phyloP scores from a whole-genome alignment of 2,113 vertebrate species.

The Balaeniceps rex region DNA sequence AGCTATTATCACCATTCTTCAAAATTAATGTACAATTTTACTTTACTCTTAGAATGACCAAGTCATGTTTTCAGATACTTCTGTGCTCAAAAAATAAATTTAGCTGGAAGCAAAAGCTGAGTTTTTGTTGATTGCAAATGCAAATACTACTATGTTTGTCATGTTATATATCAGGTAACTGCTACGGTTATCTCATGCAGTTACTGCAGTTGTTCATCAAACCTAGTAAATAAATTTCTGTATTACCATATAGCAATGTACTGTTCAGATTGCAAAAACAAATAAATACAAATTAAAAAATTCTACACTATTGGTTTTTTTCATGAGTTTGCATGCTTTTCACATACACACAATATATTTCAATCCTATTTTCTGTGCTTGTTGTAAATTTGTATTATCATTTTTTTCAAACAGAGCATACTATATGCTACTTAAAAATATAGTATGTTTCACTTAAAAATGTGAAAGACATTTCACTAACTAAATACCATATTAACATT shows the following conservation, averaged over 20 bases:
- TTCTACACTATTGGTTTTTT: accelerated
- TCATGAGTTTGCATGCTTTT: neutral
- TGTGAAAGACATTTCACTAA: neutral
- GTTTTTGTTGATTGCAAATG: neutral
- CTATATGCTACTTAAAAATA: neutral
- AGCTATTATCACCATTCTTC: neutral
- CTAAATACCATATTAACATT: neutral
- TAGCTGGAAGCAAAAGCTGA: neutral
- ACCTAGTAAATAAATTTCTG: neutral
- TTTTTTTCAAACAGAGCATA: neutral
- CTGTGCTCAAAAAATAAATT: neutral
- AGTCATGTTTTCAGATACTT: neutral
- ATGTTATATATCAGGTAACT: neutral
- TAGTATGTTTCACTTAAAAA: neutral
- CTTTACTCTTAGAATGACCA: neutral
- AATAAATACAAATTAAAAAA: neutral
- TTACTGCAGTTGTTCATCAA: neutral
- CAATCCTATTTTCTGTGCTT: neutral
- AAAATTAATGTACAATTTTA: neutral
- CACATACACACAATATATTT: neutral
- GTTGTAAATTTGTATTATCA: neutral
- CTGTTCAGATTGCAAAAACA: neutral
- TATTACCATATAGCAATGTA: neutral
- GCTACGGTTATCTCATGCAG: neutral
- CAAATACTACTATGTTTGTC: neutral